Conservation (phyloP, 2,113 vertebrate species). For the Corythaixoides concolor region DNA sequence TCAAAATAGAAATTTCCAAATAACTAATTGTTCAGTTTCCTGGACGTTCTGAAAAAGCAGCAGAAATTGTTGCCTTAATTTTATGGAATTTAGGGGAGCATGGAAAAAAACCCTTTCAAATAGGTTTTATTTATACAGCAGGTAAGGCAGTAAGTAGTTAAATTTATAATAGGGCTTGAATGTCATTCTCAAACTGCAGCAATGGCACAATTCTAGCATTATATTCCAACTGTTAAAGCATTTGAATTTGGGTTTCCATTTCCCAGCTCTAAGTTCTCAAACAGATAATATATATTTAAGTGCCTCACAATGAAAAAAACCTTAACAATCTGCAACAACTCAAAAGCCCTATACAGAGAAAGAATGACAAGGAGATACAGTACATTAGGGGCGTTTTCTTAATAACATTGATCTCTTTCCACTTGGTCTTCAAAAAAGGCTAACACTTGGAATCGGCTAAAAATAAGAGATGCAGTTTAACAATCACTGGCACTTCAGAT, state of each 20-base stretch:
- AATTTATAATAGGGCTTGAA: background rate
- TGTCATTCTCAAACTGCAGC: background rate
- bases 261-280: background rate
- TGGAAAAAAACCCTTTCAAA: background rate
- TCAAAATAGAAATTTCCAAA: background rate
- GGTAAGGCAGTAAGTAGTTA: background rate
- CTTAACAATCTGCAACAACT: background rate
- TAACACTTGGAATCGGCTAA: background rate
- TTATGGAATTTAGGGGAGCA: background rate
- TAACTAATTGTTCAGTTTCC: background rate
- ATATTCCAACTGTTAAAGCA: background rate
- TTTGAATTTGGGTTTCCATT: background rate
- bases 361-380: background rate
- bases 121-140: background rate
- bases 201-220: background rate
- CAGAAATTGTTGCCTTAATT: background rate
- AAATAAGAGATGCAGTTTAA: background rate
- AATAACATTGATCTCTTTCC: background rate
- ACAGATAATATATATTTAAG: background rate
- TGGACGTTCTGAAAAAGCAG: background rate
- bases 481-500: background rate
- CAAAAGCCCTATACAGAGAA: background rate
- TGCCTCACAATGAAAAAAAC: background rate
- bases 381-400: background rate
- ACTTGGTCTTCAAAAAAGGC: background rate